Conservation (phyloP, 2,113 vertebrate species). For the Pampusana beccarii region DNA sequence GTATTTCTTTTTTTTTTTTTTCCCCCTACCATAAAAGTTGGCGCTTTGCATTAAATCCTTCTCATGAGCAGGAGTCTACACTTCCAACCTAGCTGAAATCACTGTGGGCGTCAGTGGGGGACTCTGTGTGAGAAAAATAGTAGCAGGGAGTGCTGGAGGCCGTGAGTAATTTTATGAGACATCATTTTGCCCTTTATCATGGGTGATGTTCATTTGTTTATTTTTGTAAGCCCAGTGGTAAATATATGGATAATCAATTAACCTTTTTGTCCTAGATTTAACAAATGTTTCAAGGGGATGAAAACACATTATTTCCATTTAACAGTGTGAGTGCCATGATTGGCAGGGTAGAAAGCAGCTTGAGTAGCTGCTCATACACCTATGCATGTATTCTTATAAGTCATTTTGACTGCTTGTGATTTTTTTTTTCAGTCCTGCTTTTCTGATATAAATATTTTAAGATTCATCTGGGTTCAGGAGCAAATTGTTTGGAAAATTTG, state of each 20-base stretch:
- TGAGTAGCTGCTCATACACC: background rate
- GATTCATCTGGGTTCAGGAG: background rate
- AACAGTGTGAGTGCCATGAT: background rate
- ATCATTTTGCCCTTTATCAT: background rate
- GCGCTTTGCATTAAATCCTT: background rate
- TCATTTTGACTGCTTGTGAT: background rate
- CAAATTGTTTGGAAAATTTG: slow-evolving; percentile 28
- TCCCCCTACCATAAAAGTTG: background rate
- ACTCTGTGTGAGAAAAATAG: background rate
- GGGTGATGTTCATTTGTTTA: background rate
- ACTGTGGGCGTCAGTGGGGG: background rate
- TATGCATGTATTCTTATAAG: background rate
- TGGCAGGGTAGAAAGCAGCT: background rate
- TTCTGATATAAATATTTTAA: background rate
- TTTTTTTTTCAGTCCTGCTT: background rate
- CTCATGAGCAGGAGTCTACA: background rate
- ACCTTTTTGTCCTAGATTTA: background rate
- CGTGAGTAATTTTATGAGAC: background rate
- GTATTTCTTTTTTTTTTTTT: background rate
- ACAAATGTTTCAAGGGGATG: background rate
- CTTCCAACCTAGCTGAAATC: background rate
- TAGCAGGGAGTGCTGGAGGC: background rate
- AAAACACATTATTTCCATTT: background rate
- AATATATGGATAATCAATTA: background rate
- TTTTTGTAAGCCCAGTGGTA: background rate